Evolutionary conservation across 2,797 vertebrate species (phyloP).

Genomic region (Propithecus deckenii): DNA sequence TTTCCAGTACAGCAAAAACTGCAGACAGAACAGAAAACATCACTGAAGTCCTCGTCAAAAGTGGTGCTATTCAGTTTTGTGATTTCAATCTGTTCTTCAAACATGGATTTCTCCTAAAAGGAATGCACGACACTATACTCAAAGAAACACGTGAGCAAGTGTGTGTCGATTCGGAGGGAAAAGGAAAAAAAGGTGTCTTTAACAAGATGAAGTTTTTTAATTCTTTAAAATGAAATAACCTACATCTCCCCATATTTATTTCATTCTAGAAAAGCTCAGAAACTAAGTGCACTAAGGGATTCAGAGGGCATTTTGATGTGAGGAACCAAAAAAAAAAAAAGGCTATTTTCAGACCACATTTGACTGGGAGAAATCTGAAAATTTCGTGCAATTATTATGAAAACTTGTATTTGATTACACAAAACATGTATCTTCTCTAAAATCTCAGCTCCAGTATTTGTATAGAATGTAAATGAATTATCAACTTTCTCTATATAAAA

Average conservation of each 20-base stretch:
- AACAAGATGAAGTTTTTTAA: background rate
- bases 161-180: no score
- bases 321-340: background rate
- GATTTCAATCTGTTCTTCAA: conserved; percentile 8
- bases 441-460: background rate
- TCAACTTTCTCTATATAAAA: background rate
- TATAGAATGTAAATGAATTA: background rate
- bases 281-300: background rate
- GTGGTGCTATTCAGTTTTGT: background rate
- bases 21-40: background rate
- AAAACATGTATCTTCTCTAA: conserved; percentile 17
- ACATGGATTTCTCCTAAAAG: background rate
- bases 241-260: background rate
- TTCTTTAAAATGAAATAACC: conserved; percentile 28
- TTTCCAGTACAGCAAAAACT: background rate
- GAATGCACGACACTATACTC: background rate
- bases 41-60: background rate
- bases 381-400: background rate
- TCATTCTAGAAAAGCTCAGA: background rate
- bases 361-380: background rate
- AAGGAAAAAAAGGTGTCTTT: background rate
- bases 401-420: background rate
- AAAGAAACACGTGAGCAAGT: background rate
- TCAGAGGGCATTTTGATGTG: background rate
- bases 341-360: background rate